A percentile compares a stretch with the other conserved stretches of the same genome.
Evolutionary conservation across 2,113 vertebrate species (phyloP).

Genomic region (Ancistrus triradiatus): DNA sequence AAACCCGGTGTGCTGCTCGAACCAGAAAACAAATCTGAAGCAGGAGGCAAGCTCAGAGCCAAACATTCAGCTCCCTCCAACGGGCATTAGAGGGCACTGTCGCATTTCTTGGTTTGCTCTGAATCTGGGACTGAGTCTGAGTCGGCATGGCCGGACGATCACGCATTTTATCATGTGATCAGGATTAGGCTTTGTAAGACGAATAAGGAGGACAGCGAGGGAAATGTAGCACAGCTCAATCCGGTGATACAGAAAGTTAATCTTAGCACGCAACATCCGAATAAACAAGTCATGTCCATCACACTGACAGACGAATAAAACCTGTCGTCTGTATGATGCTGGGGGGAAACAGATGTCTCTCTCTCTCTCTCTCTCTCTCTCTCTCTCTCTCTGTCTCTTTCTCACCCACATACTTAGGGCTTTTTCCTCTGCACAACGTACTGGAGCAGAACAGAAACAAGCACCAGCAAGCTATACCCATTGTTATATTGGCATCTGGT

Average conservation of each 20-base stretch:
- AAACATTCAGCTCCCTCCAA: no score
- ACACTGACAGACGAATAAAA: not conserved
- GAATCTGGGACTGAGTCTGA: not conserved
- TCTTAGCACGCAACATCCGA: not conserved
- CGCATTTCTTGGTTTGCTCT: conserved; percentile 10
- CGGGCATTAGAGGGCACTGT: conserved; percentile 36
- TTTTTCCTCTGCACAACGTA: not conserved
- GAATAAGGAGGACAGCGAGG: not conserved
- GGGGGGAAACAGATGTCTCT: not conserved
- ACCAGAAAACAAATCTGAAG: no score
- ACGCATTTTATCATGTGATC: not conserved
- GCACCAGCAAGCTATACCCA: no score
- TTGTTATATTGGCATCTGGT: not conserved
- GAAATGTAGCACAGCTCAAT: not conserved
- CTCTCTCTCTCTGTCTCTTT: no score
- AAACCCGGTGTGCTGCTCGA: conserved; percentile 2
- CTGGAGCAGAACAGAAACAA: no score
- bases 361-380: not conserved
- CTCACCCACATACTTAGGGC: no score
- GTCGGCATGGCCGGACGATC: not conserved
- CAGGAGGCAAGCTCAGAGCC: no score
- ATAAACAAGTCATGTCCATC: not conserved
- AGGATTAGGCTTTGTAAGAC: not conserved
- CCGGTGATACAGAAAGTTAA: not conserved
- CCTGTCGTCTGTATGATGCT: not conserved